Evolutionary conservation across 2,797 vertebrate species (phyloP), one percentile per base, ranked within the genome.

Genomic region (Phyllotis vaccarum): DNA sequence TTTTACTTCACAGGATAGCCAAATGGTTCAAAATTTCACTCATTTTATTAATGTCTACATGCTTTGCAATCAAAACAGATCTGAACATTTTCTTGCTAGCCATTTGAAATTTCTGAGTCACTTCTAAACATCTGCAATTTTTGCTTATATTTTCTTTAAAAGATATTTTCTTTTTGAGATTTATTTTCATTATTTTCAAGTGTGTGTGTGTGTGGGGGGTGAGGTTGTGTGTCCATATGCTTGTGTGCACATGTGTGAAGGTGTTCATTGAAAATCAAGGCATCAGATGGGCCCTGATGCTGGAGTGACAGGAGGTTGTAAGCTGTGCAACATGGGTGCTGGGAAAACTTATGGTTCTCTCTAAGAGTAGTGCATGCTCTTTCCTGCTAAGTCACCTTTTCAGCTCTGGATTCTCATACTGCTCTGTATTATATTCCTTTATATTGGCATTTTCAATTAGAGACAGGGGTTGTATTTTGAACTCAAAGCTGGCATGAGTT

Each of bases 31-130:
- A 83, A 79, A 9, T 14, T 24, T 34, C 10, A 66, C 58, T 76
- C 34, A 7, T 21, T 86, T 87, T 46, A 56, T 89, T 81, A 66
- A 87, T 46, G 31, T 29, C 81, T 64, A n/a, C 29, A 60, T 12
- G 72, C 70, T 90, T 93, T 76, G 95, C 21, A 66, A 24, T 79
- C 64, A 85, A 86, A 16, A 16, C 21, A 43, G 24, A 85, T 86
- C 13, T 88, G 24, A 80, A 86, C 76, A 68, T 49, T 34, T 96
- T 54, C 5, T 78, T 43, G 3, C 64, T 21, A 52, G 2, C 11
- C 19, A 85, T 87, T 89, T 29, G 64, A 79, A 97, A 90, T 24
- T n/a, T 74, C 21, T 43, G 4, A 64, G 62, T 82, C 46, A 43
- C 40, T 9, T 12, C 16, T 19, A 85, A 49, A n/a, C 31, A 24